A percentile compares a stretch with the other conserved stretches of the same genome.
Conservation (phyloP, 2,113 vertebrate genomes). For the Columbina picui region DNA sequence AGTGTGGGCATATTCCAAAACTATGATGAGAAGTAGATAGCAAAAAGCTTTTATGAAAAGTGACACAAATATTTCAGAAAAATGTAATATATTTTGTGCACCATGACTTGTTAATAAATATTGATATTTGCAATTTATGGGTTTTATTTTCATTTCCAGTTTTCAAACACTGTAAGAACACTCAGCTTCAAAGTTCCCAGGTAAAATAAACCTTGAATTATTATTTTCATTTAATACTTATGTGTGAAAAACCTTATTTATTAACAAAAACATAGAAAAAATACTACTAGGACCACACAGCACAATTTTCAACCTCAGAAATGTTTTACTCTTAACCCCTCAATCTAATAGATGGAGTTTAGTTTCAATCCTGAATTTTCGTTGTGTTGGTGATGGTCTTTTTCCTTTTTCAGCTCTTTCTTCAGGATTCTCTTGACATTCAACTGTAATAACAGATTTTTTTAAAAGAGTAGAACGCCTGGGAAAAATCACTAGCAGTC, state of each 20-base stretch:
- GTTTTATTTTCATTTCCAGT: neutral
- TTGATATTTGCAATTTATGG: neutral
- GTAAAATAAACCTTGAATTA: neutral
- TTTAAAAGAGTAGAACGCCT: neutral
- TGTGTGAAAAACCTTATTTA: neutral
- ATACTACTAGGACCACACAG: neutral
- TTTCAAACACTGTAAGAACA: neutral
- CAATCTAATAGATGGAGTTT: neutral
- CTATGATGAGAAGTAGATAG: neutral
- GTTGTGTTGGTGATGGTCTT: neutral
- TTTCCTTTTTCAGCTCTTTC: neutral
- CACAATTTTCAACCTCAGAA: neutral
- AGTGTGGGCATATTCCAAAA: neutral
- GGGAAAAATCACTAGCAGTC: neutral
- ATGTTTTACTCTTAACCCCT: neutral
- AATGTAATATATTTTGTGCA: accelerated
- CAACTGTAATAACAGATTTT: neutral
- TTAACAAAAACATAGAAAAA: neutral
- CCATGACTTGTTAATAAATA: neutral
- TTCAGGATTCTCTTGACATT: neutral
- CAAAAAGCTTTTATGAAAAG: neutral
- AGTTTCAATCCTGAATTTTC: neutral
- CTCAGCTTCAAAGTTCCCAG: neutral
- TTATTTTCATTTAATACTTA: neutral
- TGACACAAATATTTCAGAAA: neutral